Evolutionary conservation across 2,113 vertebrate genomes (phyloP), one percentile per base, ranked within the genome.

Genomic region (Ellobius talpinus): DNA sequence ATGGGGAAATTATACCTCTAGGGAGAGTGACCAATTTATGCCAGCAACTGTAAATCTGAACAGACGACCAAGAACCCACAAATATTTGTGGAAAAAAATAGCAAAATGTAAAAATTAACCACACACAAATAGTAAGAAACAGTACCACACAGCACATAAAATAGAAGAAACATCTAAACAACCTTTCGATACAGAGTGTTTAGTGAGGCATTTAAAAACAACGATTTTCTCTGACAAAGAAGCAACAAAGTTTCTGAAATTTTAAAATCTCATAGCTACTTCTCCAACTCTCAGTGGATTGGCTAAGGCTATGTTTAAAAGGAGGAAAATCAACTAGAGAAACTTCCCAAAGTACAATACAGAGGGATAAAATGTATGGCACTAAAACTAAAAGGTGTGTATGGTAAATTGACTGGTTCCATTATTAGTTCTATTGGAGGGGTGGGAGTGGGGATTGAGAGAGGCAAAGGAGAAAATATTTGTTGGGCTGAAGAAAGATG

Each of bases 401-500:
- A 82, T 11, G 12, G 11, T 39, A 79, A 24, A 90, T 8, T 93
- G 68, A 81, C 63, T 88, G 42, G 63, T 90, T 85, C 70, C 39
- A 78, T 36, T 72, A 73, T 29, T 14, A 77, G 29, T 36, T 72
- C 77, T 84, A 50, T 11, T 82, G 31, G n/a, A 5, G 14, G 17
- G 55, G 88, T 31, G 63, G 73, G 85, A 8, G 8, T 7, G 66
- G 68, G n/a, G 17, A 88, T n/a, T 81, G 50, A 77, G 17, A 88
- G 23, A 86, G 88, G 81, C 47, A 94, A 74, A 92, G 91, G 85
- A 84, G 66, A 70, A 93, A 86, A 65, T 74, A 23, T 92, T 89
- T 63, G 87, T 65, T 79, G 29, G 86, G 29, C 68, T 73, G 13
- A 93, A 11, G 16, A 81, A 89, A 89, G 26, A 63, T 31, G n/a